Evolutionary conservation across 2,888 invertebrate genomes (phyloP).

Genomic region (Sylvicola fuscatus): DNA sequence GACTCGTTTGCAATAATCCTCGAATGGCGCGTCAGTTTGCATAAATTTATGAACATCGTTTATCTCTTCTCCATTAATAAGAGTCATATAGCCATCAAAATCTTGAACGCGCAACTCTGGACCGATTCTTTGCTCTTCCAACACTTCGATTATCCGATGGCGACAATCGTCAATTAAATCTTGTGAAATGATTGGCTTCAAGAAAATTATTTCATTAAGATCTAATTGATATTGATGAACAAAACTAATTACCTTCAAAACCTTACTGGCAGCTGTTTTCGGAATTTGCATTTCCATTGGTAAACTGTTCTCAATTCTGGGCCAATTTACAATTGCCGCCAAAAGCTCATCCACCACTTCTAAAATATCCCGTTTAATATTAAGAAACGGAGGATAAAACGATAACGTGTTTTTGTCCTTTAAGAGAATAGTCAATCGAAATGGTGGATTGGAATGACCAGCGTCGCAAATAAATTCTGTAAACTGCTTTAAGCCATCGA

Average conservation of each 20-base stretch:
- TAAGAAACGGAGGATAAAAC: slow-evolving; percentile 56
- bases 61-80: slow-evolving; percentile 44
- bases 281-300: slow-evolving; percentile 14
- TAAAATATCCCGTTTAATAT: slow-evolving; percentile 47
- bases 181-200: slow-evolving; percentile 53
- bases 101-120: slow-evolving; percentile 53
- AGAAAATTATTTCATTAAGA: slow-evolving; percentile 4
- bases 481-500: slow-evolving; percentile 59
- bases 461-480: slow-evolving; percentile 56
- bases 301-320: slow-evolving; percentile 59
- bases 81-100: slow-evolving; percentile 57
- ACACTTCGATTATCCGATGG: slow-evolving; percentile 34
- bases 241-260: background rate
- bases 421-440: slow-evolving; percentile 23
- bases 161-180: slow-evolving; percentile 44
- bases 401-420: slow-evolving; percentile 32
- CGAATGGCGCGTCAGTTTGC: slow-evolving; percentile 37
- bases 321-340: slow-evolving; percentile 45
- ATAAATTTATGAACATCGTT: slow-evolving; percentile 45
- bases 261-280: background rate
- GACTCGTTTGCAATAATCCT: slow-evolving; percentile 38
- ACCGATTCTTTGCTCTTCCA: slow-evolving; percentile 50
- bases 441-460: slow-evolving; percentile 51
- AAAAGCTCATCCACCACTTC: slow-evolving; percentile 54
- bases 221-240: too few species aligned